Conservation (phyloP, 2,113 vertebrate genomes). For the Brachyistius frenatus region DNA sequence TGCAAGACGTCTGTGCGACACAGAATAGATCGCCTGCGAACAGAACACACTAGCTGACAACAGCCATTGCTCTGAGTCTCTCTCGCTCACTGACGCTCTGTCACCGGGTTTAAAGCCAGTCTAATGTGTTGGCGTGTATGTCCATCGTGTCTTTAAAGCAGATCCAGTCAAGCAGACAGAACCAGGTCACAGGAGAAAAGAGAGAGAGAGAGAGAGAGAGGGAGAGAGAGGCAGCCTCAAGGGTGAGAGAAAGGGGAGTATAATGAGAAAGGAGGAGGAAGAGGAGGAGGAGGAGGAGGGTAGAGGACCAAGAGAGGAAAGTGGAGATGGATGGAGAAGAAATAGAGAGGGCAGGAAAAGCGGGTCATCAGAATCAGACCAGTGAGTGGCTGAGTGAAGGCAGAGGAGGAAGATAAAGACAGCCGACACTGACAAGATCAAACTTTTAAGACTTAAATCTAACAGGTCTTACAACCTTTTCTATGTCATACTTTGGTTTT, state of each 20-base stretch:
- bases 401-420: slow-evolving; percentile 3
- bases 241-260: slow-evolving; percentile 49
- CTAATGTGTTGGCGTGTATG: slow-evolving; percentile 52
- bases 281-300: background rate
- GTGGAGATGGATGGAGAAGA: slow-evolving; percentile 29
- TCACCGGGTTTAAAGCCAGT: slow-evolving; percentile 27
- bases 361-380: slow-evolving; percentile 31
- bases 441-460: background rate
- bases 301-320: slow-evolving; percentile 27
- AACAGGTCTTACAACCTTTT: background rate
- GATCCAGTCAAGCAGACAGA: slow-evolving; percentile 79
- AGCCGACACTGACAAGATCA: background rate
- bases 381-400: background rate
- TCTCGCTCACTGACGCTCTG: slow-evolving; percentile 29
- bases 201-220: slow-evolving; percentile 31
- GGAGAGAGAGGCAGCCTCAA: slow-evolving; percentile 43
- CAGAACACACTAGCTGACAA: background rate
- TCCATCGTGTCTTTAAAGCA: slow-evolving; percentile 73
- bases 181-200: slow-evolving; percentile 82
- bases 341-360: slow-evolving; percentile 24
- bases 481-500: background rate
- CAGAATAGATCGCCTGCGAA: background rate
- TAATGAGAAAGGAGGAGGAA: slow-evolving; percentile 45
- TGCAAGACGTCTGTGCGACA: background rate
- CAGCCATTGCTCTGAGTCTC: background rate